phyloP scores from a whole-genome alignment of 2,888 invertebrate genomes.

The Aporophyla lueneburgensis region DNA sequence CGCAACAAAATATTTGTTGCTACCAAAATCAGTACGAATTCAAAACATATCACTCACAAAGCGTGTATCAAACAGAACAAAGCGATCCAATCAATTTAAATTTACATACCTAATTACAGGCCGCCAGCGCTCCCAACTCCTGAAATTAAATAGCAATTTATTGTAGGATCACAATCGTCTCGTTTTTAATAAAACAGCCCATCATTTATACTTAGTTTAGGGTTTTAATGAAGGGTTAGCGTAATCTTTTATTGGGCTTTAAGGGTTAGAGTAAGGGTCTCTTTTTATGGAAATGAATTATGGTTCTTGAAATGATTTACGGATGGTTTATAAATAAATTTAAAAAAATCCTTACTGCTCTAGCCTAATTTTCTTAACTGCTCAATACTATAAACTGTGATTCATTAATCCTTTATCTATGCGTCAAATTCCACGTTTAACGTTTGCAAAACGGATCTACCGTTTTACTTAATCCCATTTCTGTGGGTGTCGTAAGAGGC shows the following conservation, averaged over 20 bases:
- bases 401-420: neutral
- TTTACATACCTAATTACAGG: slow-evolving; percentile 54
- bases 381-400: neutral
- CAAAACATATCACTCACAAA: slow-evolving; percentile 18
- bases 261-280: neutral
- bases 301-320: neutral
- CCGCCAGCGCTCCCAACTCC: slow-evolving; percentile 4
- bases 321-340: slow-evolving; percentile 1
- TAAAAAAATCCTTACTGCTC: too few species aligned
- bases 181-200: slow-evolving; percentile 51
- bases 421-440: neutral
- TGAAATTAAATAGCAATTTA: slow-evolving; percentile 60
- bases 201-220: slow-evolving; percentile 45
- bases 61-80: slow-evolving; percentile 8
- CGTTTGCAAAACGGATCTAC: too few species aligned
- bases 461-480: too few species aligned
- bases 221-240: slow-evolving; percentile 5
- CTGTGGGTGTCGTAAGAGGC: too few species aligned
- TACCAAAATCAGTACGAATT: neutral
- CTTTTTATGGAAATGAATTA: neutral
- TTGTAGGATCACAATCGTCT: slow-evolving; percentile 35
- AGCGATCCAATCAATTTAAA: slow-evolving; percentile 53
- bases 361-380: neutral
- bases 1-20: neutral
- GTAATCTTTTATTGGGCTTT: slow-evolving; percentile 23